Base-by-base conservation (phyloP, 2,113 vertebrate species). In the Pipa parva region DNA sequence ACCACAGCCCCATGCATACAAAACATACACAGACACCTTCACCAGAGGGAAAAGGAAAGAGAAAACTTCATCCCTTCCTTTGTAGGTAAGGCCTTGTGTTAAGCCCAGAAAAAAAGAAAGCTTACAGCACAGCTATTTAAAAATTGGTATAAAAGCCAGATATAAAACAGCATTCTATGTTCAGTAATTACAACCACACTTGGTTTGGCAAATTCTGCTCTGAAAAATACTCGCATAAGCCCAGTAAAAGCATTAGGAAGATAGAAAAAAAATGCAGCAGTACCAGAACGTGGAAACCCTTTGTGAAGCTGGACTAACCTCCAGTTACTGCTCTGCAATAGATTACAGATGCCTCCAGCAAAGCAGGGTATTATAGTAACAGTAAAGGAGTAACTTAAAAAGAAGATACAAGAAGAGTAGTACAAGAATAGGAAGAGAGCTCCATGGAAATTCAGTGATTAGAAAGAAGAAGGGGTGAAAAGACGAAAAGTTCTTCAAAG, bases 361-460 rank as follows among this genome's bases (percentile, higher is more conserved):
- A 70, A 20, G 49, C 31, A 61, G n/a, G 20, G 15, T 25, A 12
- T 21, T n/a, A n/a, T n/a, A n/a, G n/a, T n/a, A n/a, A n/a, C n/a
- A n/a, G 33, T 15, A 29, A 39, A 58, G 49, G 20, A 26, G 6
- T 12, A 58, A 17, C 9, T 56, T 48, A 66, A 45, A 66, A 66
- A 5, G 2, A 55, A 45, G 28, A 10, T 48, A n/a, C 54, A 58
- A 27, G 48, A 18, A n/a, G n/a, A n/a, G n/a, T n/a, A 61, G 31
- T 54, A 42, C 57, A 61, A 70, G 60, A 59, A 33, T 39, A 48
- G 37, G 28, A 25, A 66, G 55, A 64, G 4, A 68, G 28, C 79
- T 85, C 81, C 82, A 83, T 81, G 77, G 77, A 77, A 78, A 79
- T 80, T 74, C 67, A 84, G 61, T 75, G 80, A 81, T 77, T 87